Percentiles rank a stretch among this genome's conserved stretches.
Conservation (phyloP, 2,113 vertebrate species). For the Pterocles burchelli region DNA sequence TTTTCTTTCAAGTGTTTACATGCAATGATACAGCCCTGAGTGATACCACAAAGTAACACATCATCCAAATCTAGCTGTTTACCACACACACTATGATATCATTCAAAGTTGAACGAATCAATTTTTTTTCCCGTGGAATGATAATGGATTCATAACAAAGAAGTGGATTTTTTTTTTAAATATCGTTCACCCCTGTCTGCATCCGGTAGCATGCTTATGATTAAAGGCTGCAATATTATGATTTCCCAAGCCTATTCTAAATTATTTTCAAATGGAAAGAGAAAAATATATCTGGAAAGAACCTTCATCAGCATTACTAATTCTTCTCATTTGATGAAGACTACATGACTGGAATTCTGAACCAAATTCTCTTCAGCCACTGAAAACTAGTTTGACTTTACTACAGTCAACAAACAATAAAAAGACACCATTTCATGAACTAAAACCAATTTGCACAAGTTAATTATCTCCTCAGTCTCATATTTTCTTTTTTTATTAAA, state of each 20-base stretch:
- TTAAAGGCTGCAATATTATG: conserved; percentile 32
- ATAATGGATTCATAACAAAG: conserved; percentile 28
- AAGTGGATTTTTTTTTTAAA: background rate
- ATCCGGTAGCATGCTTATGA: conserved; percentile 16
- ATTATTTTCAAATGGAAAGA: conserved; percentile 53
- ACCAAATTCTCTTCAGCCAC: background rate
- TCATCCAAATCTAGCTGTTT: conserved; percentile 37
- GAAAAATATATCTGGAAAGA: conserved; percentile 21
- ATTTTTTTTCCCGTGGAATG: background rate
- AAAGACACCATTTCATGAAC: background rate
- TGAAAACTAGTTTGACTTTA: background rate
- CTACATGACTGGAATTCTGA: background rate
- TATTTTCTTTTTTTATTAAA: background rate
- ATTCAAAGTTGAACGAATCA: conserved; percentile 5
- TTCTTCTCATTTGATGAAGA: background rate
- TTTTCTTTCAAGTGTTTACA: conserved; percentile 57
- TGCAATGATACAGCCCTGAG: conserved; percentile 8
- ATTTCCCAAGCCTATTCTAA: conserved; percentile 11
- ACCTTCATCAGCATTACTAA: background rate
- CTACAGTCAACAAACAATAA: background rate
- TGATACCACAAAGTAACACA: conserved; percentile 45
- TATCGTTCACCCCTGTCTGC: background rate
- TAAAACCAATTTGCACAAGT: background rate
- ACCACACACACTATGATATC: conserved; percentile 43
- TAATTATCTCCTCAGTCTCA: background rate